These are phyloP conservation scores for Typhlichthys subterraneus DNA, from an alignment of 2,797 vertebrate genomes.

Conservation along the genomic window DNA sequence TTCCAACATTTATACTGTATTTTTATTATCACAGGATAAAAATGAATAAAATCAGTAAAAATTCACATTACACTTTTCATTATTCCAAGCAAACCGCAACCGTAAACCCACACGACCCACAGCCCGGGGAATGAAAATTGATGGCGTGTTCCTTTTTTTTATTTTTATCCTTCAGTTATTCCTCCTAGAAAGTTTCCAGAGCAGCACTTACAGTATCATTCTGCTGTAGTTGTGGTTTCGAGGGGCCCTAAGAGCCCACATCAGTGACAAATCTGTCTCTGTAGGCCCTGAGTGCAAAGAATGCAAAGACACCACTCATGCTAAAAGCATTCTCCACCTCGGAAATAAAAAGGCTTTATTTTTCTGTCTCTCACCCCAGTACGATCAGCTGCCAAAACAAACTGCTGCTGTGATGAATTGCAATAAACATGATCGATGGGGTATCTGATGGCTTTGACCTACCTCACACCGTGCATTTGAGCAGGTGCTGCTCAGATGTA, in stretches of 20 bases:
- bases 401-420: slow-evolving; percentile 67
- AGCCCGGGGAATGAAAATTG: slow-evolving; percentile 32
- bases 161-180: slow-evolving; percentile 20
- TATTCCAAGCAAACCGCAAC: slow-evolving; percentile 31
- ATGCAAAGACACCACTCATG: slow-evolving; percentile 52
- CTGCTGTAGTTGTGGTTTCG: slow-evolving; percentile 48
- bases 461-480: slow-evolving; percentile 74
- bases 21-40: slow-evolving; percentile 14
- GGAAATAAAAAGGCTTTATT: slow-evolving; percentile 56
- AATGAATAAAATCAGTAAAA: slow-evolving; percentile 35
- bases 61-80: slow-evolving; percentile 27
- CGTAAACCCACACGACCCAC: slow-evolving; percentile 29
- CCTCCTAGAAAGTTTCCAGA: slow-evolving; percentile 46
- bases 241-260: slow-evolving; percentile 31
- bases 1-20: slow-evolving; percentile 1
- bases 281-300: slow-evolving; percentile 41
- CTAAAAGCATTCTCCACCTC: slow-evolving; percentile 51
- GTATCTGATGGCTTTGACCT: slow-evolving; percentile 73
- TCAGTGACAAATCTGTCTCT: slow-evolving; percentile 56
- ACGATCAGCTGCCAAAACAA: slow-evolving; percentile 81
- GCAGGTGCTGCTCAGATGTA: slow-evolving; percentile 81
- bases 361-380: slow-evolving; percentile 38
- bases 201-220: slow-evolving; percentile 41
- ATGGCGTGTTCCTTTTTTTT: slow-evolving; percentile 27
- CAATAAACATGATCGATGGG: slow-evolving; percentile 79